Percentiles rank a stretch among this genome's conserved stretches.
These are phyloP conservation scores for Drosophila obscura DNA, from an alignment of 1,140 invertebrate species.

Conservation along the genomic window DNA sequence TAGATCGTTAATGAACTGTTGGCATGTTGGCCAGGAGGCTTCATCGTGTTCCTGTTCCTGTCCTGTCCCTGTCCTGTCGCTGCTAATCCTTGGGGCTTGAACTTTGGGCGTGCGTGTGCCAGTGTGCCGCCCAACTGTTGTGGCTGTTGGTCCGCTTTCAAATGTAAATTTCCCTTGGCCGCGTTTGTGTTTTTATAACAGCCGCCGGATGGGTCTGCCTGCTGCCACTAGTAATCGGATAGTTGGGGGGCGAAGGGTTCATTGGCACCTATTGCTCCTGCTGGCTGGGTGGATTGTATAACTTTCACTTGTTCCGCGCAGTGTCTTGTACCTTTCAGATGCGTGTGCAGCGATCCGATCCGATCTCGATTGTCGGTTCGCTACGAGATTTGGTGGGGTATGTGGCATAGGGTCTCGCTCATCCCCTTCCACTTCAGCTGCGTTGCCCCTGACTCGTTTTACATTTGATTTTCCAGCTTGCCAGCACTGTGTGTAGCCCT, in stretches of 20 bases:
- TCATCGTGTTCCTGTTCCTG: conserved; percentile 20
- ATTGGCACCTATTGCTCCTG: conserved; percentile 29
- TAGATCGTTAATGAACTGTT: conserved; percentile 71
- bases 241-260: conserved; percentile 47
- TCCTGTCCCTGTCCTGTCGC: conserved; percentile 4
- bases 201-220: not conserved
- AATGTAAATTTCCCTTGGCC: conserved; percentile 49
- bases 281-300: conserved; percentile 35
- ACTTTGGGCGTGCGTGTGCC: conserved; percentile 8
- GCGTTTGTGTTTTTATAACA: conserved; percentile 58
- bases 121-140: conserved; percentile 10
- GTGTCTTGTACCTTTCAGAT: conserved; percentile 31
- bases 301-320: conserved; percentile 53
- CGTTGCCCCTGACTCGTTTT: not conserved
- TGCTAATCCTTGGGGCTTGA: conserved; percentile 18
- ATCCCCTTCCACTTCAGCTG: not conserved
- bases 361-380: not conserved
- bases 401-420: not conserved
- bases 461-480: not conserved
- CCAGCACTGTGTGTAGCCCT: not conserved
- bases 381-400: not conserved
- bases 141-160: conserved; percentile 32
- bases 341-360: conserved; percentile 16
- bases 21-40: conserved; percentile 24
- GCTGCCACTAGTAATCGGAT: conserved; percentile 51